These are phyloP conservation scores for Aelia acuminata DNA, from an alignment of 2,888 invertebrate species.

Conservation along the genomic window DNA sequence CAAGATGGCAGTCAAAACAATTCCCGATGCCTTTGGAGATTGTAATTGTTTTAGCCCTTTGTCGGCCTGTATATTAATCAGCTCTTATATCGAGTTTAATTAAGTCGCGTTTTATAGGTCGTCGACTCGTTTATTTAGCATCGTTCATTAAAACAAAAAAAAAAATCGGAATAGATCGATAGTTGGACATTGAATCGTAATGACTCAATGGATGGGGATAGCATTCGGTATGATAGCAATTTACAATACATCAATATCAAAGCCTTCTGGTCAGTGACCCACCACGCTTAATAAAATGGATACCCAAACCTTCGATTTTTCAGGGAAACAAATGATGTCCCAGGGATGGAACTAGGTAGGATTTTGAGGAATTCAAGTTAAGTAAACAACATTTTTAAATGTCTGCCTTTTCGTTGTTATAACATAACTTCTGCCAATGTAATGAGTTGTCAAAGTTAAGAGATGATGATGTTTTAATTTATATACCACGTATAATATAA, in stretches of 20 bases:
- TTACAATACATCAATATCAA: neutral
- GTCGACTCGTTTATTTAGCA: slow-evolving; percentile 42
- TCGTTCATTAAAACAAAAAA: neutral
- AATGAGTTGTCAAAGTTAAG: too few relatives aligned
- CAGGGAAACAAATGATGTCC: neutral
- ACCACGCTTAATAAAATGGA: neutral
- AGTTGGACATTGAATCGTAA: neutral
- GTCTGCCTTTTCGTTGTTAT: too few relatives aligned
- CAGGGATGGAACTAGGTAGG: too few relatives aligned
- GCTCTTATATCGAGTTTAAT: slow-evolving; percentile 45
- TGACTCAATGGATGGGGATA: neutral
- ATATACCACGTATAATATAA: too few relatives aligned
- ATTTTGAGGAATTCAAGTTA: too few relatives aligned
- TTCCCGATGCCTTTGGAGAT: neutral
- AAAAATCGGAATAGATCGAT: slow-evolving; percentile 2
- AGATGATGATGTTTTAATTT: too few relatives aligned
- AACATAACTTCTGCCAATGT: too few relatives aligned
- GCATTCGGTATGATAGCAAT: neutral
- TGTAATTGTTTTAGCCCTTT: slow-evolving; percentile 58
- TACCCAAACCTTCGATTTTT: neutral
- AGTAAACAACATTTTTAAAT: too few relatives aligned
- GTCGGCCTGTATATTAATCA: slow-evolving; percentile 52
- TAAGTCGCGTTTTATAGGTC: slow-evolving; percentile 11
- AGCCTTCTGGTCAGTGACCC: neutral
- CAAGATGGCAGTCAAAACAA: slow-evolving; percentile 54